These are phyloP conservation scores for Rhizoglyphus robini DNA, from an alignment of 1,140 invertebrate species.

Conservation along the genomic window DNA sequence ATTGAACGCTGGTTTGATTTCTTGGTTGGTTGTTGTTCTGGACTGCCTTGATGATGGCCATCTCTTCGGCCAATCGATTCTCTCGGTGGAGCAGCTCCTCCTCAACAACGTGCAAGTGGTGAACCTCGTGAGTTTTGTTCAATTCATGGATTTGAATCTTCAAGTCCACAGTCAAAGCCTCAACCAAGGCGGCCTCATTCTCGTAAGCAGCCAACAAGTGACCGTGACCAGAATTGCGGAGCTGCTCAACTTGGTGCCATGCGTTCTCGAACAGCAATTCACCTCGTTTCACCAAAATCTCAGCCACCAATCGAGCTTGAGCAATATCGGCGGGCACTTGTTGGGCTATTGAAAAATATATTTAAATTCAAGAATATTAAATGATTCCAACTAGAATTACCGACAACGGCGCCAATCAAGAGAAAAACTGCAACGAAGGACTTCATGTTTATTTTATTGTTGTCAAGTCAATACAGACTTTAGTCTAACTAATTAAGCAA, in stretches of 20 bases:
- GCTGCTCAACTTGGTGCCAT: background rate
- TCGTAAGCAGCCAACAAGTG: slow-evolving; percentile 10
- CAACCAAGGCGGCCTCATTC: slow-evolving; percentile 10
- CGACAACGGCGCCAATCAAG: background rate
- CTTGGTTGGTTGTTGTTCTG: background rate
- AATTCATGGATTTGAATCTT: slow-evolving; percentile 13
- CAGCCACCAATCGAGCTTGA: background rate
- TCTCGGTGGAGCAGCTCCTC: slow-evolving; percentile 16
- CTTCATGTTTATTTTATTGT: background rate
- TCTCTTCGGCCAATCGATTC: slow-evolving; percentile 11
- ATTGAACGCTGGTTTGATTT: background rate
- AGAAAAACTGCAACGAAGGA: background rate
- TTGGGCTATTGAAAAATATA: background rate
- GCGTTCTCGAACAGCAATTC: background rate
- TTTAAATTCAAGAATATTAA: background rate
- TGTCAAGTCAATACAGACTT: background rate
- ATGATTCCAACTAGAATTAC: background rate
- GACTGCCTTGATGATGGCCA: background rate
- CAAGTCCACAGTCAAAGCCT: slow-evolving; percentile 13
- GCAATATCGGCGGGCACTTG: background rate
- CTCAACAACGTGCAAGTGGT: slow-evolving; percentile 16
- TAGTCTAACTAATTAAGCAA: background rate
- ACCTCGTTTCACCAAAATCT: background rate
- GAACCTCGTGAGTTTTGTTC: slow-evolving; percentile 1
- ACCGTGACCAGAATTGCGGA: background rate